Evolutionary conservation across 2,113 vertebrate genomes (phyloP).

Genomic region (Cacatua alba): DNA sequence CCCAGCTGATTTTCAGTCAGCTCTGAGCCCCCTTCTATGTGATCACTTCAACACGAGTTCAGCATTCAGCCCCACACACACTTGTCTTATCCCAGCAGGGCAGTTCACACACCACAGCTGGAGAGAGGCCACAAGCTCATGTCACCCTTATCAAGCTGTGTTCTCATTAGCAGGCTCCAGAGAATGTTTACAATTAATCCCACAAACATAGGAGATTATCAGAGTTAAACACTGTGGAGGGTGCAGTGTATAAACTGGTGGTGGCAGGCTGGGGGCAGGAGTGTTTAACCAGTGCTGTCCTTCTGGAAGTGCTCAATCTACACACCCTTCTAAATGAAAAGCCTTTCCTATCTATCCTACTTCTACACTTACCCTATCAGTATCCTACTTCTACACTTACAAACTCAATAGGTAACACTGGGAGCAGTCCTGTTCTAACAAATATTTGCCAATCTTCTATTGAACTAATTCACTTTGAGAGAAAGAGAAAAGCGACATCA

Average conservation of each 20-base stretch:
- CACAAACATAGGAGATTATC: neutral
- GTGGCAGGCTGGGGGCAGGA: too few relatives aligned
- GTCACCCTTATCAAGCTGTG: neutral
- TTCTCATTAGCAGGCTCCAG: neutral
- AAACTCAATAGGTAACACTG: neutral
- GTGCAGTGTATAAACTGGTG: neutral
- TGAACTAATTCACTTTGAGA: neutral
- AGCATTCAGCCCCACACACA: neutral
- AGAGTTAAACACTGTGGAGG: neutral
- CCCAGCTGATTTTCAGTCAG: neutral
- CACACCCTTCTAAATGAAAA: neutral
- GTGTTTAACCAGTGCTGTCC: rapidly evolving
- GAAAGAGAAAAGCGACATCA: neutral
- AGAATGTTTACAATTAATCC: neutral
- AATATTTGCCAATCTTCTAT: neutral
- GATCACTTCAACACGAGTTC: neutral
- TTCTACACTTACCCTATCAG: neutral
- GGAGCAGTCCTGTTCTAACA: neutral
- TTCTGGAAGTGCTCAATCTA: neutral
- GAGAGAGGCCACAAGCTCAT: neutral
- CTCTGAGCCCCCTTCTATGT: neutral
- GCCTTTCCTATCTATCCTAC: neutral
- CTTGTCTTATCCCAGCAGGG: neutral
- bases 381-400: neutral
- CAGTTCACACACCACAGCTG: neutral